These are phyloP conservation scores for Fopius arisanus DNA, from an alignment of 1,140 invertebrate species.

Conservation along the genomic window DNA sequence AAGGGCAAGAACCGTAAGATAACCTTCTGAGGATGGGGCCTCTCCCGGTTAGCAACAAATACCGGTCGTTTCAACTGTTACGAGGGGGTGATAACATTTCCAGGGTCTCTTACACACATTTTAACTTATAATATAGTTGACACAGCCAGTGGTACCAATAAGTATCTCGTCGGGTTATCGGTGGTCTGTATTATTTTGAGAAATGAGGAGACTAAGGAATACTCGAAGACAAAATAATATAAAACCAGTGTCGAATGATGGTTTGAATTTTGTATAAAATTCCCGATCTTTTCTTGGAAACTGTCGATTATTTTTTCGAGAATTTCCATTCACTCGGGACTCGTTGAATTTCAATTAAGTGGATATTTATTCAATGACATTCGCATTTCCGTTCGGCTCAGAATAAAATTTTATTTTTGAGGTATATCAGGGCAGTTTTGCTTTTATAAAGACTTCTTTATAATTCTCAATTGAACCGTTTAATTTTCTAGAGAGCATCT, in stretches of 20 bases:
- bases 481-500: too few relatives aligned
- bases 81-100: conserved; percentile 39
- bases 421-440: not conserved
- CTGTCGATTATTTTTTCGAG: conserved; percentile 5
- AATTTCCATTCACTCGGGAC: not conserved
- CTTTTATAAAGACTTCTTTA: not conserved
- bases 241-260: not conserved
- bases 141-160: not conserved
- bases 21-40: not conserved
- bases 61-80: conserved; percentile 39
- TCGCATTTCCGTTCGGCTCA: not conserved
- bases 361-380: conserved; percentile 15
- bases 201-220: not conserved
- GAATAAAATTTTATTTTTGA: not conserved
- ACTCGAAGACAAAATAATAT: not conserved
- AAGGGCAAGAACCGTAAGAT: not conserved
- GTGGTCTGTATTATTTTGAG: not conserved
- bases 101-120: conserved; percentile 27
- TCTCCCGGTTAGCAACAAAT: conserved; percentile 31
- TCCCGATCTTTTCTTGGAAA: not conserved
- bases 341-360: conserved; percentile 13
- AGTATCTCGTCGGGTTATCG: not conserved
- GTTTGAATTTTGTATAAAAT: not conserved
- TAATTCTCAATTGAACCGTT: too few relatives aligned
- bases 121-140: conserved; percentile 12